Evolutionary conservation across 2,113 vertebrate species (phyloP), one percentile per base, ranked within the genome.

Genomic region (Odocoileus hemionus): DNA sequence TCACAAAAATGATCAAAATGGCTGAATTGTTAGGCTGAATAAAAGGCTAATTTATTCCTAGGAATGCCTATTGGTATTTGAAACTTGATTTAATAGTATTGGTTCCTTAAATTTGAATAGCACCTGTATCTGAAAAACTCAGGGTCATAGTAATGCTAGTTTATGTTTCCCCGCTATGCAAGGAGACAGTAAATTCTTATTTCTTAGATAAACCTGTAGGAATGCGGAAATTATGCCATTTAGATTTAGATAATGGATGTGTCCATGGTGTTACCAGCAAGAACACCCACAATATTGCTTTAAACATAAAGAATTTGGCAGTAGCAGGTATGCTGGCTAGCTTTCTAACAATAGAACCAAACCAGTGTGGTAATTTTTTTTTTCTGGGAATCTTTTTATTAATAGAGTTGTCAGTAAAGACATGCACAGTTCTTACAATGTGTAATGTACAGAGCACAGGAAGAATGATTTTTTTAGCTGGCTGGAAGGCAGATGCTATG

Each of bases 41-140:
- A 67, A 92, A 94, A 96, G 7, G 36, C 54, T 94, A 67, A 91
- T 91, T 94, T 70, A 94, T 95, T 95, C 17, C 61, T 91, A 60
- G 5, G 88, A 86, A 91, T 86, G 64, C 6, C 36, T 61, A 4
- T 78, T 92, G 39, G 36, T 88, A 76, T 96, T 96, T 89, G 52
- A 90, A 91, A 78, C 28, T 84, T 76, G 55, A 91, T 92, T 85
- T 85, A 94, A 67, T 91, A 87, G 25, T 25, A 84, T 16, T 36
- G 43, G 25, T 30, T 92, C 26, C 50, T 96, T 83, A 45, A 87
- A 47, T 92, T 91, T 96, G 52, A n/a, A 70, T 13, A 96, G 25
- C 16, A 50, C 4, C 26, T 92, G 10, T n/a, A 52, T 67, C 21
- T 67, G 78, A 89, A 76, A 95, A 79, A 12, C 28, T 84, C 30